Evolutionary conservation across 2,797 vertebrate genomes (phyloP).

Genomic region (Psittacula derbiana): DNA sequence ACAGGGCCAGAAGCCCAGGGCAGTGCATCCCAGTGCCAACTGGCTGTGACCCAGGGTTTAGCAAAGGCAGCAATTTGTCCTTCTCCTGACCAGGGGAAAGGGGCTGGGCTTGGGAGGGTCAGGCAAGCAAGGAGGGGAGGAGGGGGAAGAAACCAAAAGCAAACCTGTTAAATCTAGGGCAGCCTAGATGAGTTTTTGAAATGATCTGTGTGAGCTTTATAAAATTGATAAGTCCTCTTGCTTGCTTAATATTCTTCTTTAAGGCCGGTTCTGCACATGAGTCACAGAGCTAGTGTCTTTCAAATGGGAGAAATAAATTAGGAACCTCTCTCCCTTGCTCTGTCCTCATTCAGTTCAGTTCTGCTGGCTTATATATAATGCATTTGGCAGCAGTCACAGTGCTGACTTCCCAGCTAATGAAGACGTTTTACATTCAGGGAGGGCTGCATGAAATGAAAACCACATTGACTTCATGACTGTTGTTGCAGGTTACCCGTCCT

Average conservation of each 20-base stretch:
- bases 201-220: background rate
- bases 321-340: slow-evolving; percentile 21
- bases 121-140: background rate
- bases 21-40: background rate
- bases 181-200: background rate
- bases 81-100: slow-evolving; percentile 1
- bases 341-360: slow-evolving; percentile 18
- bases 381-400: slow-evolving; percentile 46
- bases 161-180: background rate
- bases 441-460: slow-evolving; percentile 44
- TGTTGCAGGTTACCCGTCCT: slow-evolving; percentile 22
- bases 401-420: slow-evolving; percentile 59
- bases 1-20: background rate
- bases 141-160: background rate
- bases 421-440: slow-evolving; percentile 49
- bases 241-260: background rate
- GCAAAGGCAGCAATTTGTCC: slow-evolving; percentile 14
- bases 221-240: background rate
- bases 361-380: slow-evolving; percentile 47
- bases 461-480: slow-evolving; percentile 4
- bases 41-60: background rate
- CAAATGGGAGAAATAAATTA: background rate
- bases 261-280: slow-evolving; percentile 3
- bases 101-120: background rate
- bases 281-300: background rate